Percentiles rank a stretch among this genome's conserved stretches.
Evolutionary conservation across 2,888 invertebrate species (phyloP).

Genomic region (Microdon myrmicae): DNA sequence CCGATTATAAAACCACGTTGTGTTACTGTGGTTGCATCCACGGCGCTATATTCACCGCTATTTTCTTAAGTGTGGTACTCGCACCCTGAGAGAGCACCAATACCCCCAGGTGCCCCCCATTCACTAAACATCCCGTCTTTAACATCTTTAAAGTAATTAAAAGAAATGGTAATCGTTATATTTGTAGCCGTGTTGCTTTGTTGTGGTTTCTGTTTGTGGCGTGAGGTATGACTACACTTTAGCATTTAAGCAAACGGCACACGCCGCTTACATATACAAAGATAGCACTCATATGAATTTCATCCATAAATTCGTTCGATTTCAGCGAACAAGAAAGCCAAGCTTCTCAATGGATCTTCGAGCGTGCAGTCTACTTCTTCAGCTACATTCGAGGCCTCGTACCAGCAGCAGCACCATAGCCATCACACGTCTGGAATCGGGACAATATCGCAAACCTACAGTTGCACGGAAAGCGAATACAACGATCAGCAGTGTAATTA

Average conservation of each 20-base stretch:
- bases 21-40: too few relatives aligned
- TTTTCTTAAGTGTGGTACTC: too few relatives aligned
- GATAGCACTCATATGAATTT: constrained; percentile 42
- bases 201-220: too few relatives aligned
- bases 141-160: too few relatives aligned
- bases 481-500: constrained; percentile 64
- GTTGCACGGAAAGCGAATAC: constrained; percentile 62
- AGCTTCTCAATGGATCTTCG: constrained; percentile 65
- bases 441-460: constrained; percentile 57
- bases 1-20: too few relatives aligned
- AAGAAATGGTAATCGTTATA: too few relatives aligned
- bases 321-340: constrained; percentile 69
- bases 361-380: constrained; percentile 50
- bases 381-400: constrained; percentile 43
- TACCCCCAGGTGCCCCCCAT: too few relatives aligned
- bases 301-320: constrained; percentile 66
- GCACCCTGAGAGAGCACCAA: too few relatives aligned
- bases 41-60: too few relatives aligned
- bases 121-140: too few relatives aligned
- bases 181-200: too few relatives aligned
- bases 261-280: too few relatives aligned
- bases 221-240: constrained; percentile 39
- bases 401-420: constrained; percentile 48
- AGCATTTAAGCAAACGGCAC: constrained; percentile 36
- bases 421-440: constrained; percentile 44